Evolutionary conservation across 2,797 vertebrate species (phyloP).

Genomic region (Alcedo atthis): DNA sequence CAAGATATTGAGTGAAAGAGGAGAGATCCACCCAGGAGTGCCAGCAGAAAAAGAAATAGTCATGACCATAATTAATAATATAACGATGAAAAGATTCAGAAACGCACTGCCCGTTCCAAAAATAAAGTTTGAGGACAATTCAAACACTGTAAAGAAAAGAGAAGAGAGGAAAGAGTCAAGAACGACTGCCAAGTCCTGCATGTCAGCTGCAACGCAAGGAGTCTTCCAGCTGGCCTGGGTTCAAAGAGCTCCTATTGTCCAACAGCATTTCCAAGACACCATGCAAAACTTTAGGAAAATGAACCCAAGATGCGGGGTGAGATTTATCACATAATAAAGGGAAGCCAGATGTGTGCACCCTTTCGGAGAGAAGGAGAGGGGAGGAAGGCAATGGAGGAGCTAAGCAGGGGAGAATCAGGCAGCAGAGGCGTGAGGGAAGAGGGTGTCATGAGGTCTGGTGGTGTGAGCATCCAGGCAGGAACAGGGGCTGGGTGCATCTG

Average conservation of each 20-base stretch:
- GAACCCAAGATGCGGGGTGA: constrained; percentile 66
- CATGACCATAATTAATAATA: constrained; percentile 55
- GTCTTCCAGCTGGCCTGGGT: constrained; percentile 68
- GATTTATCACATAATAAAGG: constrained; percentile 66
- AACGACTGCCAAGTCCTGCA: constrained; percentile 66
- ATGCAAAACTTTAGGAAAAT: constrained; percentile 72
- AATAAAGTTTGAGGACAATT: constrained; percentile 74
- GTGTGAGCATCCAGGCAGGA: neutral
- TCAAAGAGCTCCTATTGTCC: constrained; percentile 70
- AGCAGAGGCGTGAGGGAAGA: neutral
- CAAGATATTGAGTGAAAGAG: constrained; percentile 51
- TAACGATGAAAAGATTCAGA: constrained; percentile 55
- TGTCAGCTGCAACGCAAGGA: constrained; percentile 64
- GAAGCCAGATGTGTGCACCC: constrained; percentile 64
- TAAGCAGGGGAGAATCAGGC: neutral
- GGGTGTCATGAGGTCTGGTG: neutral
- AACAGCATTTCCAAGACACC: constrained; percentile 70
- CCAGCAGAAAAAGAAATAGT: constrained; percentile 59
- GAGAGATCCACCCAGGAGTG: constrained; percentile 53
- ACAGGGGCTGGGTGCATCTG: neutral
- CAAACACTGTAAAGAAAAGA: constrained; percentile 61
- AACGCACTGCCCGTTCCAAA: constrained; percentile 64
- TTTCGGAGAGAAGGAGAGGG: neutral
- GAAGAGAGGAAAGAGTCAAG: constrained; percentile 45
- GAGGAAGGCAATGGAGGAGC: neutral